Percentiles rank a stretch among this genome's conserved stretches.
Conservation (phyloP, 1,140 invertebrate species). For the Macrocentrus cingulum region DNA sequence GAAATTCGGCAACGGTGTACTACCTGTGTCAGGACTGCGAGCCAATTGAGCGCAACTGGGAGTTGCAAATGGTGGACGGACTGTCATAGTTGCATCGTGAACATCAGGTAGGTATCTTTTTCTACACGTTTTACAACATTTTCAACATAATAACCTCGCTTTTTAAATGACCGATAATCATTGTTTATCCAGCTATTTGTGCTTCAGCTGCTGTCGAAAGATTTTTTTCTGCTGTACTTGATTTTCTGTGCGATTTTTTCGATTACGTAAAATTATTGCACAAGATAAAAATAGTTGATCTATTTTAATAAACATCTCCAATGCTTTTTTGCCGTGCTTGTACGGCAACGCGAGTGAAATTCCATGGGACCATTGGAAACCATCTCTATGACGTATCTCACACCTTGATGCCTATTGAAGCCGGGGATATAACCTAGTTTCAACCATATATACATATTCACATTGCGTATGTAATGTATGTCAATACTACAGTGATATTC, state of each 20-base stretch:
- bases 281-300: conserved; percentile 9
- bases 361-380: neutral
- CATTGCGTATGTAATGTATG: neutral
- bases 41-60: neutral
- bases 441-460: neutral
- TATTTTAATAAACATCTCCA: conserved; percentile 1
- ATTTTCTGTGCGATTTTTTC: neutral
- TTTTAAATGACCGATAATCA: too few relatives aligned
- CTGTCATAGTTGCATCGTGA: conserved; percentile 23
- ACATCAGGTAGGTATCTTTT: conserved; percentile 17
- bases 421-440: conserved; percentile 18
- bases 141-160: neutral
- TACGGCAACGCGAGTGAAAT: neutral
- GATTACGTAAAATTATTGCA: conserved; percentile 19
- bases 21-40: conserved; percentile 2
- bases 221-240: neutral
- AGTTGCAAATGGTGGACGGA: conserved; percentile 25
- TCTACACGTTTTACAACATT: neutral
- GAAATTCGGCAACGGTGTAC: neutral
- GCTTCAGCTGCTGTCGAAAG: too few relatives aligned
- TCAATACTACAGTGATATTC: neutral
- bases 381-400: too few relatives aligned
- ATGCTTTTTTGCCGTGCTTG: neutral
- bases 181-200: too few relatives aligned
- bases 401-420: neutral